Base-by-base conservation (phyloP, 2,888 invertebrate genomes). In the Hartigia nigra region DNA sequence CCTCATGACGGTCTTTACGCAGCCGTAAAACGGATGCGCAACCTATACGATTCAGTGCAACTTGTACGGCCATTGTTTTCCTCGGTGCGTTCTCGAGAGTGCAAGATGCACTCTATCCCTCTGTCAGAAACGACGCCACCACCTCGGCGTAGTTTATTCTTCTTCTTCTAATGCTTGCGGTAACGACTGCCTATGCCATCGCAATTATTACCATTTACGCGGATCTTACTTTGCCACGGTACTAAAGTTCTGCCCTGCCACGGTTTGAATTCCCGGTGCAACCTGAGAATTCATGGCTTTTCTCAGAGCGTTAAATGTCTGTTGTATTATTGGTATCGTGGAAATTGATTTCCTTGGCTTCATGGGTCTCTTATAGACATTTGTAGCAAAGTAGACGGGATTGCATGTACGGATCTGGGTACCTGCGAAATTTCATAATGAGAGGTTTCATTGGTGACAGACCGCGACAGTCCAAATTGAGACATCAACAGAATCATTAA, bases 191-290 rank as follows among this genome's bases (percentile, higher is more conserved):
- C 72, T 31, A 11, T 72, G 72, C 72, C 32, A 31, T 72, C 31
- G 72, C 72, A 89, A 89, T 89, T 89, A 89, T 88, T 85, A 84
- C 85, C 84, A 84, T 87, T 89, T 87, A 88, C 88, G 82, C 84
- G 83, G 12, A 23, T 83, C 82, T 82, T 81, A 81, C 55, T 55
- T 55, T 82, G 82, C 81, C 80, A 80, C 83, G 81, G 85, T 81
- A 84, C 84, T 89, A 89, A 90, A 87, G 78, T 55, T 55, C 55
- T 55, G 55, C 9, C 55, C 34, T 34, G 34, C 34, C 3, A 3
- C 9, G 55, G 23, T 23, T 9, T 0, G 23, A 23, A 23, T 55
- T 55, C 55, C 55, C 23, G 55, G 55, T 55, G 55, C 55, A 55
- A 55, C 55, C 55, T 55, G 9, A 55, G 55, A 23, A 23, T 55